These are phyloP conservation scores for Mobula birostris DNA, from an alignment of 2,113 vertebrate genomes.

Conservation along the genomic window DNA sequence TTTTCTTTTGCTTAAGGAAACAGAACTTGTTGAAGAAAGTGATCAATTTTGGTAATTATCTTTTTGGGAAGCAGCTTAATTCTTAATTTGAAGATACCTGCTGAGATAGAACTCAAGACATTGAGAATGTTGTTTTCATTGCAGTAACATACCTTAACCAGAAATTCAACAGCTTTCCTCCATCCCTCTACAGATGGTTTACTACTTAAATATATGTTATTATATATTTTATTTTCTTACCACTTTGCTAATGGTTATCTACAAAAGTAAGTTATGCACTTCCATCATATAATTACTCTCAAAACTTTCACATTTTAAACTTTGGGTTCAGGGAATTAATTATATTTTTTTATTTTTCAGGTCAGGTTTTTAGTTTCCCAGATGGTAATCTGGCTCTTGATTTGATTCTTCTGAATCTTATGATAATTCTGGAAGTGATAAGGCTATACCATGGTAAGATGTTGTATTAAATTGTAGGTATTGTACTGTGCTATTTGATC, in stretches of 20 bases:
- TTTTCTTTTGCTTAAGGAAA: neutral
- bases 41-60: neutral
- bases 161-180: conserved; percentile 59
- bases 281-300: neutral
- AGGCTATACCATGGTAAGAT: conserved; percentile 63
- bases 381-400: conserved; percentile 55
- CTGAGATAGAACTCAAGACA: neutral
- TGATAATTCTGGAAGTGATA: conserved; percentile 59
- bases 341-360: conserved; percentile 48
- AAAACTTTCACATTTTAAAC: neutral
- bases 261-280: conserved; percentile 68
- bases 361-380: conserved; percentile 68
- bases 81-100: neutral
- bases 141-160: conserved; percentile 51
- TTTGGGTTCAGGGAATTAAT: neutral
- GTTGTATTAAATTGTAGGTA: neutral
- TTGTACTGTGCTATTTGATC: neutral
- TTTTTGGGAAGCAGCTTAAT: neutral
- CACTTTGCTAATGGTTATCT: conserved; percentile 62
- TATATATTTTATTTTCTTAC: conserved; percentile 63
- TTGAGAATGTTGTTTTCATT: neutral
- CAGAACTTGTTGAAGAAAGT: neutral
- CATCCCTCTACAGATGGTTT: conserved; percentile 62
- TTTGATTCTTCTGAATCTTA: conserved; percentile 60
- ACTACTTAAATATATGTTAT: conserved; percentile 57